A percentile compares a stretch with the other conserved stretches of the same genome.
Evolutionary conservation across 2,888 invertebrate species (phyloP).

Genomic region (Leptopilina syphax): DNA sequence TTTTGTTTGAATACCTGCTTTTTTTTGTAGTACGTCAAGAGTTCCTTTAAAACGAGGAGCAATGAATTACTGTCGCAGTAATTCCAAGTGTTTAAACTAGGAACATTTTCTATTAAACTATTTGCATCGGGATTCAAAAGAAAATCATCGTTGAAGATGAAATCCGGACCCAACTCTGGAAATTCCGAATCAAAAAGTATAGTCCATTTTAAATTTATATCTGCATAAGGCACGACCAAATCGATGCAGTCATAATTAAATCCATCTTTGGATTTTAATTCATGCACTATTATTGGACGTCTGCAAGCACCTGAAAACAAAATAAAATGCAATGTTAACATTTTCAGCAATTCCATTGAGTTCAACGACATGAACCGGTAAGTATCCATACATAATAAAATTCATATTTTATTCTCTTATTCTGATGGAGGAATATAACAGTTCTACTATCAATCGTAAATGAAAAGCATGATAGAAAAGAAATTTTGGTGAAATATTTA

Average conservation of each 20-base stretch:
- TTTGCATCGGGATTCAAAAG: conserved; percentile 80
- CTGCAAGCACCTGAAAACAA: conserved; percentile 1
- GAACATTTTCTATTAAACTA: conserved; percentile 78
- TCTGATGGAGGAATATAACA: no score
- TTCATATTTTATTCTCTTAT: no score
- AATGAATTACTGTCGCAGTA: conserved; percentile 80
- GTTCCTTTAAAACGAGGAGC: conserved; percentile 81
- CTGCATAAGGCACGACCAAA: conserved; percentile 84
- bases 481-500: no score
- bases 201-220: conserved; percentile 83
- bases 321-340: not conserved
- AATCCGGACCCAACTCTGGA: conserved; percentile 86
- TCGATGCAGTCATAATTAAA: conserved; percentile 79
- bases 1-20: conserved; percentile 79
- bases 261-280: not conserved
- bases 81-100: conserved; percentile 83
- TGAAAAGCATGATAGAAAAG: no score
- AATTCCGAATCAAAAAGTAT: conserved; percentile 82
- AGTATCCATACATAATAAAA: no score
- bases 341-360: no score
- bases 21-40: conserved; percentile 81
- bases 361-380: no score
- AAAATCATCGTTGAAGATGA: conserved; percentile 85
- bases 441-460: no score
- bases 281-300: not conserved